phyloP scores from a whole-genome alignment of 2,113 vertebrate genomes.

The western clawed frog (Xenopus tropicalis) region UCB_Xtro_10.0 CM004444.2:48710001-48710500 shows the following conservation, averaged over 20 bases:
- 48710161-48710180: slow-evolving; percentile 82
- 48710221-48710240: slow-evolving; percentile 83
- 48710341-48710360: slow-evolving; percentile 87
- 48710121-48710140: slow-evolving; percentile 77
- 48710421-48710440: too few relatives aligned
- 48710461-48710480: neutral
- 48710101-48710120: slow-evolving; percentile 84
- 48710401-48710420: slow-evolving; percentile 17
- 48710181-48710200: slow-evolving; percentile 74
- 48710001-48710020: slow-evolving; percentile 88
- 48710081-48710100: slow-evolving; percentile 71
- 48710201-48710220: slow-evolving; percentile 80
- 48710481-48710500: accelerated
- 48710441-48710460: neutral
- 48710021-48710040: slow-evolving; percentile 83
- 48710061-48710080: slow-evolving; percentile 80
- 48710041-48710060: slow-evolving; percentile 84
- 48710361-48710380: slow-evolving; percentile 94
- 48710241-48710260: slow-evolving; percentile 78
- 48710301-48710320: slow-evolving; percentile 84
- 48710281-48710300: slow-evolving; percentile 67
- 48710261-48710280: slow-evolving; percentile 69
- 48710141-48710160: slow-evolving; percentile 83
- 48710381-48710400: slow-evolving; percentile 96
- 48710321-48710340: slow-evolving; percentile 96